Percentiles rank a stretch among this genome's conserved stretches.
phyloP scores from a whole-genome alignment of 1,140 invertebrate genomes.

The Acromyrmex charruanus region DNA sequence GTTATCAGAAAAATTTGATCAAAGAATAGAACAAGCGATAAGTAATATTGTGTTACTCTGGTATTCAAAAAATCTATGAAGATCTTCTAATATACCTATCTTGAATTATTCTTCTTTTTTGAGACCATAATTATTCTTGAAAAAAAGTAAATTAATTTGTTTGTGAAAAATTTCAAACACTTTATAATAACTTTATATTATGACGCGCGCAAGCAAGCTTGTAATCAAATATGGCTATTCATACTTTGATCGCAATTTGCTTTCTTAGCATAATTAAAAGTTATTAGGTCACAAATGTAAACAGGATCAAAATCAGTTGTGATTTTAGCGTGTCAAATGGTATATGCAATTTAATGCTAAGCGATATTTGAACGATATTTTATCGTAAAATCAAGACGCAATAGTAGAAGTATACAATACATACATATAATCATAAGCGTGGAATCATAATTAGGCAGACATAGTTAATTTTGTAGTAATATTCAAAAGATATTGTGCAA shows the following conservation, averaged over 20 bases:
- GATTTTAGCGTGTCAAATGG: too few species aligned
- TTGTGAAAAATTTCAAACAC: background rate
- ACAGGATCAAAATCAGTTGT: background rate
- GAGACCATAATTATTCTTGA: background rate
- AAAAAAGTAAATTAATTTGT: background rate
- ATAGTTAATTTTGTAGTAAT: background rate
- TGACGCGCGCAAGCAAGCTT: background rate
- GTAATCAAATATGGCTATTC: background rate
- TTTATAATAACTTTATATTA: background rate
- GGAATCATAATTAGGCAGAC: background rate
- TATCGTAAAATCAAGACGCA: background rate
- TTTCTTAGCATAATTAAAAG: background rate
- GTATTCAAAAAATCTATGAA: background rate
- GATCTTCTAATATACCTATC: background rate
- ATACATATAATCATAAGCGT: background rate
- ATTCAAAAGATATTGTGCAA: background rate
- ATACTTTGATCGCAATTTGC: background rate
- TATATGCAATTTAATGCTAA: background rate
- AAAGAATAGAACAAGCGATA: background rate
- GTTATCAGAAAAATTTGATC: background rate
- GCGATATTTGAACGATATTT: background rate
- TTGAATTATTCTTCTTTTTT: too few species aligned
- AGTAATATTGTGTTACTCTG: conserved; percentile 3
- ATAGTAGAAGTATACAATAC: background rate
- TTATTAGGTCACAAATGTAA: background rate